phyloP scores from a whole-genome alignment of 2,113 vertebrate species.

The Empidonax alnorum region DNA sequence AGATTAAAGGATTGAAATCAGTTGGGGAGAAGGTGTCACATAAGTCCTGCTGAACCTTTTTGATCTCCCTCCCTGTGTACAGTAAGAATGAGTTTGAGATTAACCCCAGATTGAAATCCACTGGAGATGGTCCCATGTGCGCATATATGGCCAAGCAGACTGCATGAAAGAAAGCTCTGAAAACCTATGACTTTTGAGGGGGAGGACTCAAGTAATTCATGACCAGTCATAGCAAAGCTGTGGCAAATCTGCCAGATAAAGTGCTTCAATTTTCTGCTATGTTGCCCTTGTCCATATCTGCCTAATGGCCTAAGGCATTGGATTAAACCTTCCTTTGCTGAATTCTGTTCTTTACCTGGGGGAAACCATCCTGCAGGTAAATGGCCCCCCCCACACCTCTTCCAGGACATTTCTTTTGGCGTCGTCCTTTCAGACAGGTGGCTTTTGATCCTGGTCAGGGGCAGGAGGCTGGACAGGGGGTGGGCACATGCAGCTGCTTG shows the following conservation, averaged over 20 bases:
- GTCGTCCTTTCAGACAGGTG: background rate
- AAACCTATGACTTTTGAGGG: background rate
- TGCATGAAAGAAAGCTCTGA: background rate
- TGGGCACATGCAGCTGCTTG: background rate
- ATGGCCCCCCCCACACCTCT: fast-evolving
- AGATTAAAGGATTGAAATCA: background rate
- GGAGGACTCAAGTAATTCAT: background rate
- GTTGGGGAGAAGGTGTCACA: background rate
- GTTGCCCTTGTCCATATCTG: background rate
- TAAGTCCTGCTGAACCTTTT: background rate
- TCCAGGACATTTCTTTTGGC: background rate
- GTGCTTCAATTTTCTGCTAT: background rate
- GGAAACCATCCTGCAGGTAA: background rate
- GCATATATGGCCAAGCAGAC: fast-evolving
- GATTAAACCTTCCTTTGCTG: background rate
- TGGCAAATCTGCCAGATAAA: background rate
- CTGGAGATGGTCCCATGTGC: fast-evolving
- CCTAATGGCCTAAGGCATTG: background rate
- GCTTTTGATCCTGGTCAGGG: fast-evolving
- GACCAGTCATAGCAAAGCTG: background rate
- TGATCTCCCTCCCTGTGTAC: background rate
- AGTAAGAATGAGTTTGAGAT: background rate
- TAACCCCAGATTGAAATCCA: background rate
- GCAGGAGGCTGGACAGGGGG: background rate
- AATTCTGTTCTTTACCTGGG: background rate